Base-by-base conservation (phyloP, 2,797 vertebrate genomes). In the Muscicapa comitata region DNA sequence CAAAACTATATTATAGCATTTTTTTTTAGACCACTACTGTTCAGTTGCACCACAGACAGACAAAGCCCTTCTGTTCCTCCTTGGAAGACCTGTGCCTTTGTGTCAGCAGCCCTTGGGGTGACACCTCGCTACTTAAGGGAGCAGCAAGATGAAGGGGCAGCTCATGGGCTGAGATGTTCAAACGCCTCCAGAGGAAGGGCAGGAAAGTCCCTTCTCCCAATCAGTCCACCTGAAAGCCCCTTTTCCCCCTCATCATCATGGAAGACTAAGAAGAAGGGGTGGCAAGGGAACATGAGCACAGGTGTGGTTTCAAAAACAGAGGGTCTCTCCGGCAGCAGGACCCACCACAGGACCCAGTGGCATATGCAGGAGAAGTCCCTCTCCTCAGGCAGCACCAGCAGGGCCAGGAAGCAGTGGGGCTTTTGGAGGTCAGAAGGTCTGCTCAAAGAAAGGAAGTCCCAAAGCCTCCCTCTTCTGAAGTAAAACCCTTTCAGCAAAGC, bases 321-420 rank as follows among this genome's bases (percentile, higher is more conserved):
- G 6, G 2, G 29, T 48, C 7, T n/a, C 58, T 58, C 19, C 9
- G 28, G 33, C 37, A 76, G 28, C n/a, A 43, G 59, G 73, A 73
- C 4, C 16, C 11, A 7, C 11, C 6, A 3, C 1, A 10, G 18
- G 29, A 65, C 7, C 7, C 4, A 62, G n/a, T 0, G 1, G 26
- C 3, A 3, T 2, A 37, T 0, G 2, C 2, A 16, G 31, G 8
- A 40, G 9, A 13, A 8, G 9, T 26, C 20, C 1, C 2, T 4
- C 19, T 72, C 7, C 40, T 17, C 45, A 31, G 17, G 42, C 11
- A 63, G 68, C 50, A 66, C 18, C 37, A 21, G 21, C 1, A 4
- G 14, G 24, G 37, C 23, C 33, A 7, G 37, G 20, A 53, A 77
- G 45, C 45, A 57, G 20, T 3, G 9, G 8, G 20, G 15, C 5